Conservation (phyloP, 2,888 invertebrate species). For the Leptodirus hochenwartii region DNA sequence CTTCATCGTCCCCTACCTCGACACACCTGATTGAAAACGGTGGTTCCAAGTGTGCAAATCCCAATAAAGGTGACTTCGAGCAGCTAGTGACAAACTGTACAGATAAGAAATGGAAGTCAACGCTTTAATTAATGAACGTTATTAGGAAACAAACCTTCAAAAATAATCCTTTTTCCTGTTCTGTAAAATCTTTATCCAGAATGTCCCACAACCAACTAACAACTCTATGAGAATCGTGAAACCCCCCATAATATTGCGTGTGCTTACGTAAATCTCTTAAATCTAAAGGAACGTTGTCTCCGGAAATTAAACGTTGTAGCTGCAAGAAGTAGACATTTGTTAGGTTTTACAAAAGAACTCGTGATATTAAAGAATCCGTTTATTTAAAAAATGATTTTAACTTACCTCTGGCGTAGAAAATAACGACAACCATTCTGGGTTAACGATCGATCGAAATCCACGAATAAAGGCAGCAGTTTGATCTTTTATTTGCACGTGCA, state of each 20-base stretch:
- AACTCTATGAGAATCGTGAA: slow-evolving; percentile 94
- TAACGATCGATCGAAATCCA: slow-evolving; percentile 90
- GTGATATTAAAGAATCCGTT: slow-evolving; percentile 4
- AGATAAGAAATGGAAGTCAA: neutral
- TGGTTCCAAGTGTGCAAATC: slow-evolving; percentile 91
- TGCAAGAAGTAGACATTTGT: slow-evolving; percentile 20
- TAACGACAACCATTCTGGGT: slow-evolving; percentile 83
- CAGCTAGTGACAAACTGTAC: slow-evolving; percentile 58
- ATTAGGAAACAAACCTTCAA: slow-evolving; percentile 53
- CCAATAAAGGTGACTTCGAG: slow-evolving; percentile 89
- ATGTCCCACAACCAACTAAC: slow-evolving; percentile 99
- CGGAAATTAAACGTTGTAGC: slow-evolving; percentile 88
- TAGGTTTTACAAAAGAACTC: neutral
- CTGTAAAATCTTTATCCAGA: slow-evolving; percentile 82
- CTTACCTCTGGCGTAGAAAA: slow-evolving; percentile 87
- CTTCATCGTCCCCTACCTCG: slow-evolving; percentile 96
- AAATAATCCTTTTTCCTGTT: slow-evolving; percentile 83
- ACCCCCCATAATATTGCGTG: slow-evolving; percentile 98
- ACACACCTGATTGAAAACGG: slow-evolving; percentile 98
- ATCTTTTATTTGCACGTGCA: slow-evolving; percentile 95
- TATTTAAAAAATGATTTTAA: neutral
- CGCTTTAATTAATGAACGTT: slow-evolving; percentile 2
- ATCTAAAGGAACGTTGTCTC: slow-evolving; percentile 88
- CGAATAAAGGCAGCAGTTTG: slow-evolving; percentile 93
- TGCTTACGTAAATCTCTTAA: slow-evolving; percentile 70